Base-by-base conservation (phyloP, 2,113 vertebrate species). In the Pavo muticus region DNA sequence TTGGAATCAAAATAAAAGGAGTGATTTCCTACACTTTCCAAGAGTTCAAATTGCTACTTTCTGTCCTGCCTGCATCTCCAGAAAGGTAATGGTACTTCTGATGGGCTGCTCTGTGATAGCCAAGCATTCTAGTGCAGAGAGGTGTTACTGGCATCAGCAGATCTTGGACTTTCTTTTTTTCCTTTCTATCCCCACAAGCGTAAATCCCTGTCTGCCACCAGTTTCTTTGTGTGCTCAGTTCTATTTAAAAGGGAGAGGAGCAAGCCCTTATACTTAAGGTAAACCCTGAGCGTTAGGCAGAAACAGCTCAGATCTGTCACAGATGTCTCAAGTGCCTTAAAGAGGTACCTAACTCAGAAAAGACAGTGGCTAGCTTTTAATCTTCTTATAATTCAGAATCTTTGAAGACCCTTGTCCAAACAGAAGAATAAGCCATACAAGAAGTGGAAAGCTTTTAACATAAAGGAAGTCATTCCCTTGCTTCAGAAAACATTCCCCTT, bases 1-100 rank as follows among this genome's bases (percentile, higher is more conserved):
- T 88, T 75, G 85, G 82, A 94, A 84, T 95, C 85, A 95, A 95
- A 97, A 97, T 84, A 94, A 96, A 87, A 57, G 76, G 91, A 97
- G 93, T 88, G 83, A 93, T 97, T 97, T 96, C 94, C 86, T 86
- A 64, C 71, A 92, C 84, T 96, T 95, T 35, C 73, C 87, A 93
- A 91, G 95, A 95, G 88, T 97, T 97, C 89, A 93, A 81, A 93
- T 87, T 84, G 69, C 44, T 76, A 84, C 65, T 87, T 92, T 92
- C 82, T 83, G 61, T 87, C 87, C 84, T 91, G 81, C 89, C 89
- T 88, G 42, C 61, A 73, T 84, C 42, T 87, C 73, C 56, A 57
- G 69, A 72, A 91, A 81, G 52, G 65, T 71, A 92, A 65, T 52
- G 84, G 84, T 14, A 59, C 57, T 87, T 93, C 61, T 96, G 82